Conservation (phyloP, 2,888 invertebrate species). For the Drosophila silvestris region DNA sequence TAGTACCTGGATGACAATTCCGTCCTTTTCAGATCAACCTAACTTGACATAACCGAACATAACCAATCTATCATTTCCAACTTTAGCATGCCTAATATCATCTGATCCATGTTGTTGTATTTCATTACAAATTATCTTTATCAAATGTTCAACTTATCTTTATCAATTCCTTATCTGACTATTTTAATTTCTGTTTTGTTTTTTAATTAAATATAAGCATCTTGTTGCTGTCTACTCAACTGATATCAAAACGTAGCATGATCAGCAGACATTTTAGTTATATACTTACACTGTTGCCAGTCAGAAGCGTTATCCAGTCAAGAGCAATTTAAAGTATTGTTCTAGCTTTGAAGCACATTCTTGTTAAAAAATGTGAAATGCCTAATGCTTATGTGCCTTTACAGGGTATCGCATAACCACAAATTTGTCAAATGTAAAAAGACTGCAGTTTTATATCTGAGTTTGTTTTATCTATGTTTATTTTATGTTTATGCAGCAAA, state of each 20-base stretch:
- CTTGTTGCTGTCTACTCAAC: neutral
- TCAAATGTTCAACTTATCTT: neutral
- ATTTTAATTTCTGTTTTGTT: neutral
- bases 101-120: neutral
- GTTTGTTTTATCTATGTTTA: constrained; percentile 60
- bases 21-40: neutral
- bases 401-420: constrained; percentile 47
- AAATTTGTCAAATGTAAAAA: constrained; percentile 73
- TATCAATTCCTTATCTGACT: neutral
- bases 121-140: neutral
- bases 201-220: neutral
- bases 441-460: constrained; percentile 64
- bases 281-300: neutral
- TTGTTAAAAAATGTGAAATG: neutral
- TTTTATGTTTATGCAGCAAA: constrained; percentile 57
- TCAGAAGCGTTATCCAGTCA: neutral
- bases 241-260: neutral
- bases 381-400: neutral
- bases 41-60: neutral
- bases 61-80: neutral
- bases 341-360: neutral
- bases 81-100: neutral
- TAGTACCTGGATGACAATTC: neutral
- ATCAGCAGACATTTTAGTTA: neutral
- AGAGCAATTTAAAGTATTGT: neutral